These are phyloP conservation scores for Ptiloglossa arizonensis DNA, from an alignment of 1,140 invertebrate genomes.

Conservation along the genomic window DNA sequence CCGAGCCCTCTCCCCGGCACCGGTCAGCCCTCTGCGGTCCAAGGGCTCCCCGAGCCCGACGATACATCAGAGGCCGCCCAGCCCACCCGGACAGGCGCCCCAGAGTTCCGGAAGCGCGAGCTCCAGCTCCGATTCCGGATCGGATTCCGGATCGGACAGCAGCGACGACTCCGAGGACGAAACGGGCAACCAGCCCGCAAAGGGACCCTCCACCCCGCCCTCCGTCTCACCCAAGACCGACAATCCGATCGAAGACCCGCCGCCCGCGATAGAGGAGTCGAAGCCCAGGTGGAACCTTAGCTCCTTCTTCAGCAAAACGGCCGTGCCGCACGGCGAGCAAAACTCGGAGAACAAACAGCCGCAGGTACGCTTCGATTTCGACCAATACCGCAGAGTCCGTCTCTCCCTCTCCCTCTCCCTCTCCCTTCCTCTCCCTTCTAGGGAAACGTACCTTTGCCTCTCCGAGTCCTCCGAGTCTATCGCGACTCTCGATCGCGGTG, in stretches of 20 bases:
- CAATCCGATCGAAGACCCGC: slow-evolving; percentile 72
- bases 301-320: slow-evolving; percentile 79
- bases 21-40: slow-evolving; percentile 49
- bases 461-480: too few relatives aligned
- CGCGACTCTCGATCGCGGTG: too few relatives aligned
- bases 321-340: slow-evolving; percentile 67
- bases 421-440: too few relatives aligned
- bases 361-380: slow-evolving; percentile 65
- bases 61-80: slow-evolving; percentile 72
- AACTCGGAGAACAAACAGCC: slow-evolving; percentile 68
- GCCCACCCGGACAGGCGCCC: slow-evolving; percentile 72
- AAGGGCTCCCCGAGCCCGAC: slow-evolving; percentile 54
- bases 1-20: slow-evolving; percentile 54
- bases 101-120: slow-evolving; percentile 76
- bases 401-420: too few relatives aligned
- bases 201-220: slow-evolving; percentile 74
- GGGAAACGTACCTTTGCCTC: too few relatives aligned
- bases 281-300: slow-evolving; percentile 82
- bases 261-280: slow-evolving; percentile 74
- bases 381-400: too few relatives aligned
- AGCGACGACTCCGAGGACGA: slow-evolving; percentile 82
- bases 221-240: slow-evolving; percentile 73
- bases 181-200: slow-evolving; percentile 47
- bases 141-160: slow-evolving; percentile 81
- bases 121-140: slow-evolving; percentile 82